Conservation (phyloP, 2,797 vertebrate species). For the Bovichtus variegatus region DNA sequence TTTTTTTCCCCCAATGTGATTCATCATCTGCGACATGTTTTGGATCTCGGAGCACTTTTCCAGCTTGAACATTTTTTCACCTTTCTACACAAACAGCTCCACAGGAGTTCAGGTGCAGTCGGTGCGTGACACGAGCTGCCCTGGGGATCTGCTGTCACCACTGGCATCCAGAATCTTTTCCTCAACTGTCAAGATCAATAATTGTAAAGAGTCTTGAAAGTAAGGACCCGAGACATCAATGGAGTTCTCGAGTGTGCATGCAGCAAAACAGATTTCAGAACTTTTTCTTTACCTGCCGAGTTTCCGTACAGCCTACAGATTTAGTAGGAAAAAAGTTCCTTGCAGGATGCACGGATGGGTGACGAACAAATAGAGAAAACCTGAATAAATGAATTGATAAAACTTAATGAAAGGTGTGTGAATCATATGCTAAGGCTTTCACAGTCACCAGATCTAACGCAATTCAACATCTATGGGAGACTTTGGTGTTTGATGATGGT, state of each 20-base stretch:
- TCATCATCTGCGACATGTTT: conserved; percentile 15
- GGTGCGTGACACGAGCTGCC: conserved; percentile 51
- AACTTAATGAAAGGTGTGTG: background rate
- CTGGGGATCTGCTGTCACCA: conserved; percentile 66
- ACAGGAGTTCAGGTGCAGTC: conserved; percentile 61
- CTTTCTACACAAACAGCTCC: conserved; percentile 46
- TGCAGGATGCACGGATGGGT: background rate
- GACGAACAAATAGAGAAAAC: background rate
- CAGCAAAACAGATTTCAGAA: background rate
- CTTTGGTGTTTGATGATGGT: too few species aligned
- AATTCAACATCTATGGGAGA: background rate
- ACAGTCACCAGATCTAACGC: background rate
- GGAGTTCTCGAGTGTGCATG: conserved; percentile 7
- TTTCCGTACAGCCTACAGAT: background rate
- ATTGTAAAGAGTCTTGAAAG: conserved; percentile 56
- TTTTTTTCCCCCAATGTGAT: background rate
- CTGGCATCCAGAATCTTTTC: conserved; percentile 40
- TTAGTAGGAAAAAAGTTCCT: background rate
- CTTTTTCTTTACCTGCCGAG: background rate
- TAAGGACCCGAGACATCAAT: conserved; percentile 37
- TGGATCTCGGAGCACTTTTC: conserved; percentile 31
- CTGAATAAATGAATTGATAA: background rate
- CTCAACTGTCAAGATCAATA: conserved; percentile 69
- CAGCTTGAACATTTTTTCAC: conserved; percentile 49
- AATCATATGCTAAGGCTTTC: background rate